Evolutionary conservation across 2,888 invertebrate genomes (phyloP).

Genomic region (Cryptocephalus moraei): DNA sequence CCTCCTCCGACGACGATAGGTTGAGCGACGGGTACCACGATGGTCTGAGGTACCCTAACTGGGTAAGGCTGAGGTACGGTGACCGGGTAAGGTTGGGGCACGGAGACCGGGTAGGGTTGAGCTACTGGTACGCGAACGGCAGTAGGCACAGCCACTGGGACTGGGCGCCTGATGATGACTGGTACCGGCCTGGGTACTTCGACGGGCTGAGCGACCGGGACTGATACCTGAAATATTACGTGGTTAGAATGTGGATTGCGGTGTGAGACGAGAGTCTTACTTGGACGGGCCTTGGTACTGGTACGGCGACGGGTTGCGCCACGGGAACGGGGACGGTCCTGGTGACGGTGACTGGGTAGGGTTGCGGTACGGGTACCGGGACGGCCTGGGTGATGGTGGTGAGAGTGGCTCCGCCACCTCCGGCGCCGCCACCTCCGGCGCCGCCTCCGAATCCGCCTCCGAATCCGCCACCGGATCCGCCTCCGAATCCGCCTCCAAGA

Average conservation of each 20-base stretch:
- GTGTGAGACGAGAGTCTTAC: slow-evolving; percentile 4
- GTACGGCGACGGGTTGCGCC: slow-evolving; percentile 44
- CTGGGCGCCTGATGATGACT: slow-evolving; percentile 24
- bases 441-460: slow-evolving; percentile 9
- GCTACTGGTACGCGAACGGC: slow-evolving; percentile 40
- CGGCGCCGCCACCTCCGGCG: slow-evolving; percentile 14
- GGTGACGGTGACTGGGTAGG: slow-evolving; percentile 34
- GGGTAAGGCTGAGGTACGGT: slow-evolving; percentile 45
- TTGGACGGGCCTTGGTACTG: slow-evolving; percentile 39
- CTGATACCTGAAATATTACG: slow-evolving; percentile 14
- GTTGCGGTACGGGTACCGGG: slow-evolving; percentile 33
- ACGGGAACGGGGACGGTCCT: slow-evolving; percentile 43
- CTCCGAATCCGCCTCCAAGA: slow-evolving; percentile 10
- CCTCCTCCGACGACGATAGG: slow-evolving; percentile 21
- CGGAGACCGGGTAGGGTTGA: slow-evolving; percentile 37
- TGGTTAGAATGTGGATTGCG: not conserved
- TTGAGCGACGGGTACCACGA: slow-evolving; percentile 24
- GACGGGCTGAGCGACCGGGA: slow-evolving; percentile 22
- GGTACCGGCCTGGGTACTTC: slow-evolving; percentile 21
- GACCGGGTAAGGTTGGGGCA: slow-evolving; percentile 46
- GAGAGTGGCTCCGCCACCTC: slow-evolving; percentile 32
- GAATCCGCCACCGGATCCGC: slow-evolving; percentile 8
- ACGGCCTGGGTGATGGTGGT: slow-evolving; percentile 31
- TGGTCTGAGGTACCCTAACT: slow-evolving; percentile 27
- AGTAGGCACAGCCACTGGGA: slow-evolving; percentile 33